Percentiles rank a stretch among this genome's conserved stretches.
Evolutionary conservation across 2,888 invertebrate species (phyloP).

Genomic region (Oxycera nigricornis): DNA sequence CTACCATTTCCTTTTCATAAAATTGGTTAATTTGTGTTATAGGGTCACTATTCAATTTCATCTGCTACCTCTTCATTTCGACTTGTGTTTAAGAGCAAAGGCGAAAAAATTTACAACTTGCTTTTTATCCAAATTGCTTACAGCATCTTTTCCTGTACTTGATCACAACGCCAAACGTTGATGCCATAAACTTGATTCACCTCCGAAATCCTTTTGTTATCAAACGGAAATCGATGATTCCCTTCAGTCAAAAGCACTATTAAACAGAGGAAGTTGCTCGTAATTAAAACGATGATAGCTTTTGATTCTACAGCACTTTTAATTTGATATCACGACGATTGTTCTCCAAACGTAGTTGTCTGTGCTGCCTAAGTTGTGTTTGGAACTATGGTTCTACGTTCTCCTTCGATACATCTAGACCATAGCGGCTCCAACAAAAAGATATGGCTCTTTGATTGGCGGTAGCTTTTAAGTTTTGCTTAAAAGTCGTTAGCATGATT

Average conservation of each 20-base stretch:
- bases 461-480: conserved; percentile 36
- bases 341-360: not conserved
- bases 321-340: conserved; percentile 21
- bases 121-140: too few species aligned
- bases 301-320: conserved; percentile 20
- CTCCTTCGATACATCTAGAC: too few species aligned
- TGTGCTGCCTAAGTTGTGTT: too few species aligned
- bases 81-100: too few species aligned
- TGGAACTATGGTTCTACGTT: too few species aligned
- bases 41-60: too few species aligned
- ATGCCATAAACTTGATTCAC: not conserved
- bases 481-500: conserved; percentile 37
- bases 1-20: too few species aligned
- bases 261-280: conserved; percentile 29
- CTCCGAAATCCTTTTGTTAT: conserved; percentile 1
- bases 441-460: conserved; percentile 1
- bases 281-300: conserved; percentile 35
- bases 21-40: too few species aligned
- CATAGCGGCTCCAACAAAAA: conserved; percentile 17
- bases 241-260: not conserved
- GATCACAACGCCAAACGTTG: too few species aligned
- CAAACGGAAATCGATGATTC: conserved; percentile 13
- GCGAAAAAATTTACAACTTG: too few species aligned
- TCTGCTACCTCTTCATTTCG: too few species aligned
- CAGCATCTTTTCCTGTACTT: not conserved